These are phyloP conservation scores for Sipha maydis DNA, from an alignment of 2,888 invertebrate species.

Conservation along the genomic window DNA sequence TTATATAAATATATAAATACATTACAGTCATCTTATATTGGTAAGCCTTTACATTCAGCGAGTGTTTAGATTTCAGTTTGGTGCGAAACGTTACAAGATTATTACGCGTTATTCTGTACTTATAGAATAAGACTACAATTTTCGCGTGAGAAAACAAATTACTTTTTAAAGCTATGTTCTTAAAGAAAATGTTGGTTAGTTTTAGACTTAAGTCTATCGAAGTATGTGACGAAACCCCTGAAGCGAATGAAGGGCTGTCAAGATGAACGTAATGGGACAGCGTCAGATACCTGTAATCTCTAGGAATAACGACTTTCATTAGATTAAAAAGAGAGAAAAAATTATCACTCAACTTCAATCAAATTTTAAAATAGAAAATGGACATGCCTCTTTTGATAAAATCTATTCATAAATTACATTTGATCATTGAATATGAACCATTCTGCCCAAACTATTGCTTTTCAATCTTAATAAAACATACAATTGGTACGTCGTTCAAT, in stretches of 20 bases:
- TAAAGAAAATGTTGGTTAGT: not conserved
- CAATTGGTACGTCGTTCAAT: too few species aligned
- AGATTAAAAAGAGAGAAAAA: not conserved
- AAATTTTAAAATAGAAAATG: not conserved
- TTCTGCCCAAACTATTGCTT: too few species aligned
- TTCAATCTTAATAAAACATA: too few species aligned
- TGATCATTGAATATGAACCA: too few species aligned
- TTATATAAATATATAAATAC: too few species aligned
- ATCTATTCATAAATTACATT: not conserved
- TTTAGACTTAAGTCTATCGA: not conserved
- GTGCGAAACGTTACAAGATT: too few species aligned
- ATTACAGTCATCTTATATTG: too few species aligned
- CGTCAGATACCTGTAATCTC: not conserved
- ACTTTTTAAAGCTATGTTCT: not conserved
- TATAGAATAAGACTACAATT: not conserved
- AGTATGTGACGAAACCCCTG: not conserved
- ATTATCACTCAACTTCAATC: not conserved
- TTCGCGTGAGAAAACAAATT: not conserved
- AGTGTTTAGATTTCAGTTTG: too few species aligned
- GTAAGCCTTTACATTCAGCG: too few species aligned
- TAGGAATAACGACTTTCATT: not conserved
- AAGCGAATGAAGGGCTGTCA: not conserved
- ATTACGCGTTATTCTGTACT: too few species aligned
- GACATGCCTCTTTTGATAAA: not conserved
- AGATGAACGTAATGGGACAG: not conserved